phyloP scores from a whole-genome alignment of 2,888 invertebrate species.

The Cantharis flavilabris region DNA sequence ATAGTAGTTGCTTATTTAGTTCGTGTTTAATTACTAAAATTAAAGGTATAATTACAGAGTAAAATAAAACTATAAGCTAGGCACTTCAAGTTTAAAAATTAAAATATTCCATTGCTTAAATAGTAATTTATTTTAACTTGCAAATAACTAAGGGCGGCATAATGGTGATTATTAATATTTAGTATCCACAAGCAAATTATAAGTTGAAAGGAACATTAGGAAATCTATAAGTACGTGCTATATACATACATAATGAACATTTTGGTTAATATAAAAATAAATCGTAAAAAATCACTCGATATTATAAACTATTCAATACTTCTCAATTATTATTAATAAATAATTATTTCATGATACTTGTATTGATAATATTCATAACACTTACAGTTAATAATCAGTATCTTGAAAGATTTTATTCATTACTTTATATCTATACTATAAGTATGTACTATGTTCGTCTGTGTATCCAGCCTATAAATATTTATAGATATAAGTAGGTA shows the following conservation, averaged over 20 bases:
- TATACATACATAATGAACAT: neutral
- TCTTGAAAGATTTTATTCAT: neutral
- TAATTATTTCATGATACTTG: neutral
- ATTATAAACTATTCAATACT: neutral
- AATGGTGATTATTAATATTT: neutral
- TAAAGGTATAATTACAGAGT: no score
- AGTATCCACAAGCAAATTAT: neutral
- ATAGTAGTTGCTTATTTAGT: no score
- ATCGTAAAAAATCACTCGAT: neutral
- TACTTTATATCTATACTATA: no score
- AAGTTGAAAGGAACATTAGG: neutral
- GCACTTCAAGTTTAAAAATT: no score
- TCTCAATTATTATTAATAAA: neutral
- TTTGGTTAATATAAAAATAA: neutral
- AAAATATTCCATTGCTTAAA: neutral
- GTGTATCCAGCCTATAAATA: no score
- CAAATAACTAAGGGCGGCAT: neutral
- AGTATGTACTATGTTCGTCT: no score
- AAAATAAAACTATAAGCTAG: no score
- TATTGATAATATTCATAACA: no score
- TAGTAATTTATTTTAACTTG: neutral
- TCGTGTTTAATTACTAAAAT: no score
- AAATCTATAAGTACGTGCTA: neutral
- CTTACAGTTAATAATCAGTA: neutral
- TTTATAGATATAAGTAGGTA: no score